Base-by-base conservation (phyloP, 2,113 vertebrate genomes). In the Sula dactylatra region DNA sequence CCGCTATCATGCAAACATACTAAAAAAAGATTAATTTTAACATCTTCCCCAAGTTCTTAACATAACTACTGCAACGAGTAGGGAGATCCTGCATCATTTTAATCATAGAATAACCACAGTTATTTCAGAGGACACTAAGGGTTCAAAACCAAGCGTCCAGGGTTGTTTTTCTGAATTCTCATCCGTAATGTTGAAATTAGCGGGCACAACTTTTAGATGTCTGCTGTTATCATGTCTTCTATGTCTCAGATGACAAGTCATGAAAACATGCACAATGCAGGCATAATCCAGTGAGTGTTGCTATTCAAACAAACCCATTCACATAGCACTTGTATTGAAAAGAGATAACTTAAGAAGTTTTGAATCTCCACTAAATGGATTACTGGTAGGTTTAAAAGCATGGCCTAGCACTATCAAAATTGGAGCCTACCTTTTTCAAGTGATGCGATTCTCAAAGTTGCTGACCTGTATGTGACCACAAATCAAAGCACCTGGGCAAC, bases 141-240 rank as follows among this genome's bases (percentile, higher is more conserved):
- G 45, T n/a, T 70, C 64, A 88, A 44, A 69, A 8, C 25, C 0
- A 1, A 66, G 54, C 2, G 4, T 24, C 31, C 22, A 1, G 1
- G 24, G 29, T 38, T 64, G 7, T 74, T 82, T 50, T 49, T 44
- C 47, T 17, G 26, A 85, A 52, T 52, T 89, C 24, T 58, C 22
- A 83, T 42, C n/a, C 32, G 49, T 4, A 0, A 32, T 3, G 29
- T 67, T n/a, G 49, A 77, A 77, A 31, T 54, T 11, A 45, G 18
- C 9, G 24, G 54, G 29, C 13, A 40, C 8, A 14, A 38, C 31
- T 90, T 66, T n/a, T 5, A 17, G 21, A 20, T 49, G 27, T 13
- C 52, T 80, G 38, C 55, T 62, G 81, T 45, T 59, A n/a, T 11
- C 27, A 7, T 29, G 50, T 5, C n/a, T 47, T 65, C n/a, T 42